Evolutionary conservation across 2,797 vertebrate genomes (phyloP), one percentile per base, ranked within the genome.

Genomic region (Typhlichthys eigenmanni): DNA sequence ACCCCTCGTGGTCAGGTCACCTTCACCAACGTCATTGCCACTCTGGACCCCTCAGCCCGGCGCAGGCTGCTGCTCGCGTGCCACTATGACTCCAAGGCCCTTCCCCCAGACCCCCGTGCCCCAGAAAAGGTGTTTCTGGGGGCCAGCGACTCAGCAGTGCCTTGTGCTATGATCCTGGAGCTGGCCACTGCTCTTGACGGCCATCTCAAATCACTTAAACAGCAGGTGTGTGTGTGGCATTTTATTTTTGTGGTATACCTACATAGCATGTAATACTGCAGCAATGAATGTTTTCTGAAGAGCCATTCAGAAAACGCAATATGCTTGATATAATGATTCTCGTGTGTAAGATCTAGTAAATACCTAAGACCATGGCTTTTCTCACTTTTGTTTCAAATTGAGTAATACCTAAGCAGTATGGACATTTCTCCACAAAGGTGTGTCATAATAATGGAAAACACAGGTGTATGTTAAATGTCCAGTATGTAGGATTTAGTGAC

Each of bases 161-260:
- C 96, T 58, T 98, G 96, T 0, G 92, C 96, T 17, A 90, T 98
- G 76, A 93, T 98, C 43, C 85, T 98, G 76, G 96, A 98, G 79
- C 83, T 96, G 16, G 95, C 78, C 0, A 84, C 91, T 0, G 91
- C 91, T 11, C 90, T 98, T 4, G 94, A 97, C 47, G n/a, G 19
- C 0, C 83, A 91, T 62, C 89, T 98, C 13, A 77, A 61, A 38
- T 74, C 69, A 0, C 83, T 92, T 61, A 95, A 93, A 82, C 79
- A 91, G 54, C 90, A 93, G 93, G 95, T 95, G 32, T 51, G 64
- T 70, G 29, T 48, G 45, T 1, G 0, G 47, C 0, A 38, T 29
- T 12, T 19, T 6, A 12, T 10, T 10, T 50, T 13, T 10, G 24
- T 32, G 1, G 12, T 48, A 9, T 43, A 12, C 13, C 12, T 12